Evolutionary conservation across 2,888 invertebrate genomes (phyloP).

Genomic region (Drosophila aldrichi): DNA sequence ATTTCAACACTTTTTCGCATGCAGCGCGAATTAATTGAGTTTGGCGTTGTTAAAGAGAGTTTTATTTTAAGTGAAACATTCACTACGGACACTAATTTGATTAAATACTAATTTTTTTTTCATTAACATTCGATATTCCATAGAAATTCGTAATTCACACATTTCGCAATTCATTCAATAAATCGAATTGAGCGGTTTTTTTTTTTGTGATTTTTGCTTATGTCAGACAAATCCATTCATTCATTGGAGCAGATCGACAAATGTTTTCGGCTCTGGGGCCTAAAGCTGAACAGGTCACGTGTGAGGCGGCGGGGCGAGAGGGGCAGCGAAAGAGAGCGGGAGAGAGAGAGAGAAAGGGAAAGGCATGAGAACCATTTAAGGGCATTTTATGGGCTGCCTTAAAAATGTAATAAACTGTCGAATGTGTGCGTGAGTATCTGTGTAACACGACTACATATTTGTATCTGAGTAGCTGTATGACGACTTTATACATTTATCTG

Average conservation of each 20-base stretch:
- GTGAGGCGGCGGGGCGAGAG: background rate
- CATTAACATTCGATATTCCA: constrained; percentile 12
- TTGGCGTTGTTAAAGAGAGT: background rate
- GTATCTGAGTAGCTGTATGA: background rate
- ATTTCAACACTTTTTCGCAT: background rate
- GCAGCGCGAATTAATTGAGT: background rate
- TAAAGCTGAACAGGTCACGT: constrained; percentile 30
- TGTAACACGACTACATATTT: background rate
- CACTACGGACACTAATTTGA: background rate
- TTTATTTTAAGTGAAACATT: background rate
- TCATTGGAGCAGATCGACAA: constrained; percentile 1
- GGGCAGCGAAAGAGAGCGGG: background rate
- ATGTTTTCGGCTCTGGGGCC: constrained; percentile 6
- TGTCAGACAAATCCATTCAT: constrained; percentile 5
- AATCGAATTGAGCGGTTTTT: background rate
- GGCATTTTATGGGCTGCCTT: constrained; percentile 72
- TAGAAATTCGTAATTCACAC: constrained; percentile 11
- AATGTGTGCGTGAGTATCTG: constrained; percentile 28
- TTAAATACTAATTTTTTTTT: background rate
- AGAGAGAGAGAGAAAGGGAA: background rate
- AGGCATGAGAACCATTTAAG: constrained; percentile 46
- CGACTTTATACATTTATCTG: background rate
- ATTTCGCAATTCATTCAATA: constrained; percentile 10
- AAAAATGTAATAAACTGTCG: constrained; percentile 71
- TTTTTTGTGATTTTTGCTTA: background rate